Conservation (phyloP, 2,113 vertebrate species). For the Lucifuga dentata region DNA sequence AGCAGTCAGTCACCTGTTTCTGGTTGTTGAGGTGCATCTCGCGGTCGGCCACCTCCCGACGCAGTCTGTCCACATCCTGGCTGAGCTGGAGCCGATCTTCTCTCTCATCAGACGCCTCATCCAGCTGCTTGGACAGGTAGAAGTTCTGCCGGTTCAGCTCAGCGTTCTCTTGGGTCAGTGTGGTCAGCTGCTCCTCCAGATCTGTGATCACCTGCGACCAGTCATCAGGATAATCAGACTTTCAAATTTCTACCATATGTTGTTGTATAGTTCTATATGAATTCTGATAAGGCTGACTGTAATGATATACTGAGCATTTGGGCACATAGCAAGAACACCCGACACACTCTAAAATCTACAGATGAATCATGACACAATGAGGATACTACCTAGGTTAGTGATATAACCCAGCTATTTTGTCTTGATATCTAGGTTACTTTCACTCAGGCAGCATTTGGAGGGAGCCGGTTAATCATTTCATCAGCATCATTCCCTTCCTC, state of each 20-base stretch:
- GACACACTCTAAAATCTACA: conserved; percentile 27
- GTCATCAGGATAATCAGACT: conserved; percentile 5
- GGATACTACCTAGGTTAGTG: conserved; percentile 56
- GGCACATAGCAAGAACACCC: neutral
- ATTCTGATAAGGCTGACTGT: neutral
- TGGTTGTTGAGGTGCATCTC: conserved; percentile 99
- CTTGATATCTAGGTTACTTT: conserved; percentile 10
- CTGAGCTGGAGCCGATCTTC: conserved; percentile 90
- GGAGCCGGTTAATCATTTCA: conserved; percentile 57
- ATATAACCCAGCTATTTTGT: conserved; percentile 35
- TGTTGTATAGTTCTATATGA: no score
- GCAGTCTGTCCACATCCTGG: conserved; percentile 92
- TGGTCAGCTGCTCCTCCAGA: conserved; percentile 96
- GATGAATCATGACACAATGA: conserved; percentile 43
- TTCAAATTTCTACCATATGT: no score
- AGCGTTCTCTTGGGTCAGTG: conserved; percentile 94
- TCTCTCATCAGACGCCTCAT: conserved; percentile 90
- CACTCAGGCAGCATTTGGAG: conserved; percentile 18
- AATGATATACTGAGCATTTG: neutral
- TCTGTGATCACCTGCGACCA: conserved; percentile 93
- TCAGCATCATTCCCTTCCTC: conserved; percentile 42
- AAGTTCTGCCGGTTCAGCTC: conserved; percentile 98
- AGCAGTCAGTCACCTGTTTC: conserved; percentile 85
- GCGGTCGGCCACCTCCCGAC: conserved; percentile 94
- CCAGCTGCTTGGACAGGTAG: conserved; percentile 94